These are phyloP conservation scores for Tinamus major DNA, from an alignment of 2,797 vertebrate species.

Conservation along the genomic window DNA sequence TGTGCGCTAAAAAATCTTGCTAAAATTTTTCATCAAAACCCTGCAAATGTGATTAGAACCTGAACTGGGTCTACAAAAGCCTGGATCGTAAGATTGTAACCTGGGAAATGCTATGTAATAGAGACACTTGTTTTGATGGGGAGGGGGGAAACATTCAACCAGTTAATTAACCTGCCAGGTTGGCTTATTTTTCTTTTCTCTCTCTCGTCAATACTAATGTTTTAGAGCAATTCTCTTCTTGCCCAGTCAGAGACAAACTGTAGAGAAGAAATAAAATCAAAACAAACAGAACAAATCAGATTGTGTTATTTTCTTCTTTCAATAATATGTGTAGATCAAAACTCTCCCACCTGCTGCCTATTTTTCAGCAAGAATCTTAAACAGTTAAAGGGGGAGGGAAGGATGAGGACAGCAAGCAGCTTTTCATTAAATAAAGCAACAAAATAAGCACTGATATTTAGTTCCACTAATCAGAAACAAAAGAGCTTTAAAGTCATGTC, in stretches of 20 bases:
- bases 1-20: neutral
- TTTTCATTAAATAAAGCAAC: neutral
- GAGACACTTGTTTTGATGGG: neutral
- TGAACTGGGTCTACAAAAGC: neutral
- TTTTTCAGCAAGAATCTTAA: neutral
- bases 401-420: neutral
- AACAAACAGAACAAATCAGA: neutral
- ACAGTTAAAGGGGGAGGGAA: neutral
- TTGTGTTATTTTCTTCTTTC: neutral
- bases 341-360: neutral
- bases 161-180: neutral
- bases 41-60: neutral
- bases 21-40: neutral
- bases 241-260: neutral
- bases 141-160: neutral
- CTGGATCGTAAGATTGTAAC: too few relatives aligned
- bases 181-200: neutral
- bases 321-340: rapidly evolving
- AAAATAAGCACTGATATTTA: too few relatives aligned
- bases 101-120: neutral
- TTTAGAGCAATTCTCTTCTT: neutral
- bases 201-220: neutral
- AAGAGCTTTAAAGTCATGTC: neutral
- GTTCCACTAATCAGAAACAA: too few relatives aligned
- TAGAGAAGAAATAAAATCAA: neutral